Conservation (phyloP, 2,797 vertebrate species). For the Halcyon leucocephala region DNA sequence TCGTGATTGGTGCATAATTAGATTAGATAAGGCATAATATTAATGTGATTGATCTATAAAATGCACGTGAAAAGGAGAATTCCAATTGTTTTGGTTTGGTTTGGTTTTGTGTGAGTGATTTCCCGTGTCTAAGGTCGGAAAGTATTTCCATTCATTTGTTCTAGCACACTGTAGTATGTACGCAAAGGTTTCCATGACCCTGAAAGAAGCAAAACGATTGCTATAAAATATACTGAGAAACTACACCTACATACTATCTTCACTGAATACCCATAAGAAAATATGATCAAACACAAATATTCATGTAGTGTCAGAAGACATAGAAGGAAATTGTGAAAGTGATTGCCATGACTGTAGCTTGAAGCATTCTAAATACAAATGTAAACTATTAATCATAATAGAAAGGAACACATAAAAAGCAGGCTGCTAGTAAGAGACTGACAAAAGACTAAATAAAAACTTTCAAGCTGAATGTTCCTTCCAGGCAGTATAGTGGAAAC, state of each 20-base stretch:
- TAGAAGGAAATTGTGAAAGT: constrained; percentile 1
- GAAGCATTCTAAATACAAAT: background rate
- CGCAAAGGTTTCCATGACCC: background rate
- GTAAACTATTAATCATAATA: constrained; percentile 54
- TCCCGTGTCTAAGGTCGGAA: background rate
- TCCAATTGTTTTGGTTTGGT: background rate
- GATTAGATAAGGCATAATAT: background rate
- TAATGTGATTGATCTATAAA: background rate
- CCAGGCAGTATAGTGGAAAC: background rate
- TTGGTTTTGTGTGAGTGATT: background rate
- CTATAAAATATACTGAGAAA: background rate
- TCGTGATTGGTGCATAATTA: background rate
- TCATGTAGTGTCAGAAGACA: background rate
- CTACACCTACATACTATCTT: background rate
- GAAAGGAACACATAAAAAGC: constrained; percentile 39
- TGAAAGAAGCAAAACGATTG: background rate
- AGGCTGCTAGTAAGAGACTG: constrained; percentile 2
- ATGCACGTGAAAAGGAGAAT: background rate
- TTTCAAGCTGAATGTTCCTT: constrained; percentile 5
- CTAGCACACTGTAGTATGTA: background rate
- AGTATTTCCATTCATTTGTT: background rate
- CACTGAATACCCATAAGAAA: background rate
- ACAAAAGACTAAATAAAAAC: constrained; percentile 40
- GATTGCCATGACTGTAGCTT: constrained; percentile 3
- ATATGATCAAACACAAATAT: constrained; percentile 39